Conservation (phyloP, 2,797 vertebrate species). For the Cossypha polioptera region DNA sequence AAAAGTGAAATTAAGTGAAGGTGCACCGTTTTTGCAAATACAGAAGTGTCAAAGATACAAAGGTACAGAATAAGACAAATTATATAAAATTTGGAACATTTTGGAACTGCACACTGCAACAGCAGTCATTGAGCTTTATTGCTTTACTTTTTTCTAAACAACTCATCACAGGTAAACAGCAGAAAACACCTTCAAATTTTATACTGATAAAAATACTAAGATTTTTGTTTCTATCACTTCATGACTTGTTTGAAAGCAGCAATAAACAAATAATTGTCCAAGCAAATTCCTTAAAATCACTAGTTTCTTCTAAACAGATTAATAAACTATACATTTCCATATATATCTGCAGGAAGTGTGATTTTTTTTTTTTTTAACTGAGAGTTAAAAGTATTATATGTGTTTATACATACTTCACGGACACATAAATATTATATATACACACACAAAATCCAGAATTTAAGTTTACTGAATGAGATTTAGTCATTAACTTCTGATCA, state of each 20-base stretch:
- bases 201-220: not conserved
- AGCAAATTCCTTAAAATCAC: not conserved
- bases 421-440: not conserved
- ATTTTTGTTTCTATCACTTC: not conserved
- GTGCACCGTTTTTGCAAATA: not conserved
- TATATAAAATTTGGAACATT: not conserved
- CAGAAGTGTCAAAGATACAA: not conserved
- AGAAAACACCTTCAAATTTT: not conserved
- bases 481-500: not conserved
- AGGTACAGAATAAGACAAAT: not conserved
- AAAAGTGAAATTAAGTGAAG: not conserved
- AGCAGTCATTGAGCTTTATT: not conserved
- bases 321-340: not conserved
- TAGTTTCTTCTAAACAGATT: not conserved
- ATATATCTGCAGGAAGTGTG: not conserved
- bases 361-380: not conserved
- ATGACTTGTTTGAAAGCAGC: not conserved
- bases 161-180: not conserved
- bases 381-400: not conserved
- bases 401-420: not conserved
- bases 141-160: not conserved
- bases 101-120: not conserved
- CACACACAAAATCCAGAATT: not conserved
- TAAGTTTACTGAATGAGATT: not conserved
- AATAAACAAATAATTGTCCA: not conserved